A percentile compares a stretch with the other conserved stretches of the same genome.
phyloP scores from a whole-genome alignment of 2,888 invertebrate genomes.

The Parnassius smintheus region DNA sequence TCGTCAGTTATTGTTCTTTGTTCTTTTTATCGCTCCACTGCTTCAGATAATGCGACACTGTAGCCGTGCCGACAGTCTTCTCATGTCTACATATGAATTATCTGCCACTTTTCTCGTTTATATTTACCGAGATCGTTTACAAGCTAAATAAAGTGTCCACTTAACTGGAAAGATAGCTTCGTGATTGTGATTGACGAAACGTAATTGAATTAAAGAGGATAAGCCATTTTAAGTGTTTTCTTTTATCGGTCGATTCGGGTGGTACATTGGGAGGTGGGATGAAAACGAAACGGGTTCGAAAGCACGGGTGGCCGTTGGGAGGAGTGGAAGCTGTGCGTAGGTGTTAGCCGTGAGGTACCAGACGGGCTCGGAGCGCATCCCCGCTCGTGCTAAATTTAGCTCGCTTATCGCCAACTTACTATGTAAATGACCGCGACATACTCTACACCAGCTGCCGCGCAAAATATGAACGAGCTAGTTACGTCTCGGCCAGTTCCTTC shows the following conservation, averaged over 20 bases:
- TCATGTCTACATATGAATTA: conserved; percentile 54
- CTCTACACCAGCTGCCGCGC: conserved; percentile 68
- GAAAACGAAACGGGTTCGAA: conserved; percentile 18
- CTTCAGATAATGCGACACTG: conserved; percentile 69
- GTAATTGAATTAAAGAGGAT: conserved; percentile 25
- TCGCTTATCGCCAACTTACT: conserved; percentile 75
- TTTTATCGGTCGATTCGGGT: conserved; percentile 10
- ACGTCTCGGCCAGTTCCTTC: conserved; percentile 48
- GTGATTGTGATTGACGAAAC: conserved; percentile 31
- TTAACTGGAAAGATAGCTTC: conserved; percentile 53
- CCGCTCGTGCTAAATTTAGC: conserved; percentile 73
- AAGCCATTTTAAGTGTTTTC: conserved; percentile 1
- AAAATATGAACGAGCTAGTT: conserved; percentile 66
- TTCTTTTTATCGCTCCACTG: conserved; percentile 77
- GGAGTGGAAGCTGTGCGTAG: conserved; percentile 46
- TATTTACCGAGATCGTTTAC: conserved; percentile 52
- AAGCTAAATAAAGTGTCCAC: conserved; percentile 55
- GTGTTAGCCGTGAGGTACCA: conserved; percentile 51
- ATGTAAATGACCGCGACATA: conserved; percentile 79
- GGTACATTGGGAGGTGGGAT: conserved; percentile 22
- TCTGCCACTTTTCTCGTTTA: conserved; percentile 73
- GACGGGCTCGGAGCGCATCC: conserved; percentile 55
- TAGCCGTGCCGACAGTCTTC: conserved; percentile 39
- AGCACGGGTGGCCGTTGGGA: conserved; percentile 31
- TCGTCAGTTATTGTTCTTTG: conserved; percentile 77